A percentile compares a stretch with the other conserved stretches of the same genome.
Evolutionary conservation across 2,888 invertebrate genomes (phyloP).

Genomic region (Plebejus argus): DNA sequence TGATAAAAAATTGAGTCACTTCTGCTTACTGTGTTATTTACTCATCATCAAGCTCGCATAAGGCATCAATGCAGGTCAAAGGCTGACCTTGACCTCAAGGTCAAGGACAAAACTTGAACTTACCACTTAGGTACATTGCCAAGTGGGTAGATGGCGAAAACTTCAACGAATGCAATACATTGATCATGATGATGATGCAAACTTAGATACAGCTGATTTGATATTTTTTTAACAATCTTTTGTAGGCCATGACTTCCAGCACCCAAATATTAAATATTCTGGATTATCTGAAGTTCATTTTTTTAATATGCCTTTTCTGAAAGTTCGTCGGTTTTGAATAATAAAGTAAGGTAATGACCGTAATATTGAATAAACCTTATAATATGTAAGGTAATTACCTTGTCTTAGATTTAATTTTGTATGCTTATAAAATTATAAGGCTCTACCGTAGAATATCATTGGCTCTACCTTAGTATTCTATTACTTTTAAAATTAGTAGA

Average conservation of each 20-base stretch:
- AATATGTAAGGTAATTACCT: no score
- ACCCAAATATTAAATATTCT: background rate
- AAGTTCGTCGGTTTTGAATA: no score
- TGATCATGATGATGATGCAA: background rate
- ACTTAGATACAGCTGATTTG: background rate
- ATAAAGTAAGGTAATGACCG: no score
- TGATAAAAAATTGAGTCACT: background rate
- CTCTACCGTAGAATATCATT: no score
- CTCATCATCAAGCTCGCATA: background rate
- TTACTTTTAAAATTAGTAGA: no score
- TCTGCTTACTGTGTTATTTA: background rate
- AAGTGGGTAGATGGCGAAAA: background rate
- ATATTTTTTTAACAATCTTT: background rate
- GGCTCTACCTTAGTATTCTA: no score
- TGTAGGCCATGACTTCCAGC: background rate
- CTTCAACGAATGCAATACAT: background rate
- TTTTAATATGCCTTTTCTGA: no score
- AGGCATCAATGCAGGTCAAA: background rate
- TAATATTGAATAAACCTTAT: no score
- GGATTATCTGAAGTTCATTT: no score
- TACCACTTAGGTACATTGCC: slow-evolving; percentile 8
- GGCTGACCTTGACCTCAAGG: slow-evolving; percentile 14
- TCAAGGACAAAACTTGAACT: slow-evolving; percentile 18
- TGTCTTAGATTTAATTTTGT: no score
- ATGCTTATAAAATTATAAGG: no score